These are phyloP conservation scores for Bos taurus DNA, from an alignment of 2,113 vertebrate species.

Conservation along the genomic window DNA sequence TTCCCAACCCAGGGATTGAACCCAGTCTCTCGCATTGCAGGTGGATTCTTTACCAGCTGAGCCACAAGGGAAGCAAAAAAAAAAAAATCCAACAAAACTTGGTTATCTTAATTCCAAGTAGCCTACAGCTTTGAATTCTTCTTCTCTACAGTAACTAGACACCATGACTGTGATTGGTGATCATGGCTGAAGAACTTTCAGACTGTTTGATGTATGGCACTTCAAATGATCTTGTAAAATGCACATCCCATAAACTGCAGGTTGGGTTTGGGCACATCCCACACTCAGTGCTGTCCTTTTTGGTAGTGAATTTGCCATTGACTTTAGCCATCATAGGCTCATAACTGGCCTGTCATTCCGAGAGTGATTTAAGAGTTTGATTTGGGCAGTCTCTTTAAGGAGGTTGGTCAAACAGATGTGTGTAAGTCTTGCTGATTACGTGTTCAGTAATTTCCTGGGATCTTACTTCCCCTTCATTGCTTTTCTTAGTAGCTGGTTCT, in stretches of 20 bases:
- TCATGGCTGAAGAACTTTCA: neutral
- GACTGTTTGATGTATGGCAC: neutral
- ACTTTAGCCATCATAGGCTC: neutral
- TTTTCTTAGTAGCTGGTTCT: constrained; percentile 9
- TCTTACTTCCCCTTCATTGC: neutral
- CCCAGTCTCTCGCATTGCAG: neutral
- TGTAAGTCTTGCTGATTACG: neutral
- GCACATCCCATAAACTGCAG: neutral
- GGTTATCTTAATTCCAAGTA: neutral
- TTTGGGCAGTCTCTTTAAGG: neutral
- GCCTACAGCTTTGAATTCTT: neutral
- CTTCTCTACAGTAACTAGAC: neutral
- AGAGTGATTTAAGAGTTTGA: constrained; percentile 6
- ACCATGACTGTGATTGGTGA: neutral
- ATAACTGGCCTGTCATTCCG: neutral
- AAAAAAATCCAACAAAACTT: neutral
- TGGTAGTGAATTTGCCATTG: neutral
- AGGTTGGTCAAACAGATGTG: neutral
- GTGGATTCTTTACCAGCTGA: neutral
- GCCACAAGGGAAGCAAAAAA: neutral
- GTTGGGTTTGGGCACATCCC: neutral
- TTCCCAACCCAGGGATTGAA: neutral
- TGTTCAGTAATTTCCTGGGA: constrained; percentile 23
- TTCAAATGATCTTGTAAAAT: constrained; percentile 19
- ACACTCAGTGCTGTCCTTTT: neutral